Conservation (phyloP, 2,888 invertebrate genomes). For the Gymnocheta viridis region DNA sequence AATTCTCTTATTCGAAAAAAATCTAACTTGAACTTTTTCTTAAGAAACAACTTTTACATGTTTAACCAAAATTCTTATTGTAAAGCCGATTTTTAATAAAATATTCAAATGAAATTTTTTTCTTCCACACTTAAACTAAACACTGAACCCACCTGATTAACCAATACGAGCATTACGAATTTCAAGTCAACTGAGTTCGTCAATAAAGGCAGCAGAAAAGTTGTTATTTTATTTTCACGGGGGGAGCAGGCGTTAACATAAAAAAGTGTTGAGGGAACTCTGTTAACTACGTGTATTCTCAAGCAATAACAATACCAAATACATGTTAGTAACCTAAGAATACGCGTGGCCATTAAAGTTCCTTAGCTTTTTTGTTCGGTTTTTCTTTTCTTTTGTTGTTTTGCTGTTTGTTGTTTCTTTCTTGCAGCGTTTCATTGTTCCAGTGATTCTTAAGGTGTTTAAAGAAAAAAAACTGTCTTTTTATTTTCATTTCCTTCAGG, state of each 20-base stretch:
- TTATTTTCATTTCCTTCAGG: too few relatives aligned
- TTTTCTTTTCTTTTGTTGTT: background rate
- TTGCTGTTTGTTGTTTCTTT: background rate
- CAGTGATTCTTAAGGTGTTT: too few relatives aligned
- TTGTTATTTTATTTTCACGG: background rate
- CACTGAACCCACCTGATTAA: constrained; percentile 1
- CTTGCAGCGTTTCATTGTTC: background rate
- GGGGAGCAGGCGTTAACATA: background rate
- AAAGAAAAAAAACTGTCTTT: background rate
- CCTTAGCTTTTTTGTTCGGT: constrained; percentile 62
- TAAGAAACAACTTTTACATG: constrained; percentile 31
- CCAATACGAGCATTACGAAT: background rate
- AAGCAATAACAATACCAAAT: constrained; percentile 98
- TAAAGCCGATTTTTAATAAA: constrained; percentile 48
- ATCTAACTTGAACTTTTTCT: constrained; percentile 29
- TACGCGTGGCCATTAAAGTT: constrained; percentile 97
- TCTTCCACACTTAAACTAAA: background rate
- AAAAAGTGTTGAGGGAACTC: constrained; percentile 83
- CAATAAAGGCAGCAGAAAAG: background rate
- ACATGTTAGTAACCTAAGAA: constrained; percentile 99
- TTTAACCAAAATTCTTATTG: background rate
- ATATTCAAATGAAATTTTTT: constrained; percentile 33
- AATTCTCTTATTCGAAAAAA: too few relatives aligned
- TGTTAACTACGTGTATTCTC: constrained; percentile 99
- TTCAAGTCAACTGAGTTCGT: background rate